Percentiles rank a stretch among this genome's conserved stretches.
These are phyloP conservation scores for Siniperca chuatsi DNA, from an alignment of 2,113 vertebrate species.

Conservation along the genomic window DNA sequence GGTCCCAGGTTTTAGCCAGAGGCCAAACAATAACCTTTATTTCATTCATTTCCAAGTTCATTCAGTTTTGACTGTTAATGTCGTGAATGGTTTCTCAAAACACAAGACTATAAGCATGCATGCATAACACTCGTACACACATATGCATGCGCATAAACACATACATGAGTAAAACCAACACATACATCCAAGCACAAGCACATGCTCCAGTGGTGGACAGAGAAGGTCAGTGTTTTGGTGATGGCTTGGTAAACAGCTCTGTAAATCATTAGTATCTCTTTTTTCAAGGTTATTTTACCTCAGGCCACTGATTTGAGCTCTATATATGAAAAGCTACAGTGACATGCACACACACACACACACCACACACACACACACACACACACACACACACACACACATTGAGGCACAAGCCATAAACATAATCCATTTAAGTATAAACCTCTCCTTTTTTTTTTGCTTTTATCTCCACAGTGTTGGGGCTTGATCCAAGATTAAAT, in stretches of 20 bases:
- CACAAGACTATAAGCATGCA: neutral
- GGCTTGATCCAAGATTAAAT: constrained; percentile 62
- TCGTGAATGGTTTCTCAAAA: constrained; percentile 3
- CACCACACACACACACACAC: constrained; percentile 1
- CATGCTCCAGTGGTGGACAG: neutral
- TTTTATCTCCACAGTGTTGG: constrained; percentile 64
- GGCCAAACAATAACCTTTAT: constrained; percentile 39
- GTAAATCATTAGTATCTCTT: constrained; percentile 61
- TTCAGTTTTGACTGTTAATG: constrained; percentile 33
- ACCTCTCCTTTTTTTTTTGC: constrained; percentile 30
- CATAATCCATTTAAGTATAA: constrained; percentile 74
- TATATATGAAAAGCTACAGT: constrained; percentile 37
- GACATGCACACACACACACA: constrained; percentile 9
- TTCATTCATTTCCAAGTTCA: constrained; percentile 5
- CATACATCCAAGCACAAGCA: neutral
- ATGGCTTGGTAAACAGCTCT: constrained; percentile 46
- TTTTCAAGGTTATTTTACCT: constrained; percentile 60
- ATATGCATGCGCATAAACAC: neutral
- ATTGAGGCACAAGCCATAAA: constrained; percentile 46
- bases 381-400: neutral
- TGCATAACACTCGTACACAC: neutral
- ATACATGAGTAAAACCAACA: neutral
- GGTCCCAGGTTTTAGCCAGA: constrained; percentile 37
- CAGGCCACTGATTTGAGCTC: constrained; percentile 58
- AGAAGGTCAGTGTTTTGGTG: constrained; percentile 9